phyloP scores from a whole-genome alignment of 2,888 invertebrate genomes.

The Cosmopolites sordidus region DNA sequence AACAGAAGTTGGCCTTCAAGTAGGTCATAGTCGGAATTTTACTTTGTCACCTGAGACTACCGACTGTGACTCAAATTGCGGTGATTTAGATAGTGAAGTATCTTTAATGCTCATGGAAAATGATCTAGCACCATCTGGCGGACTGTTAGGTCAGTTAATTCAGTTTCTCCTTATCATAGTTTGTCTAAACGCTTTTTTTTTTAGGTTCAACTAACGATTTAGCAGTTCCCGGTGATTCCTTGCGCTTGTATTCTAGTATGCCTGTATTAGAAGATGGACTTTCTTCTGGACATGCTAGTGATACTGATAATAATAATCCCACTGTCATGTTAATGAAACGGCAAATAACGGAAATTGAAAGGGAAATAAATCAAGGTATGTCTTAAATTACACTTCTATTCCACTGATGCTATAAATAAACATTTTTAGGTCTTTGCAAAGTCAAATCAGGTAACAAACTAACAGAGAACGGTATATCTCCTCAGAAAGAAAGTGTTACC shows the following conservation, averaged over 20 bases:
- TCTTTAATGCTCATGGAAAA: conserved; percentile 72
- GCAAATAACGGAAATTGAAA: conserved; percentile 70
- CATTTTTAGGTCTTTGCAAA: conserved; percentile 30
- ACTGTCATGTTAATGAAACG: conserved; percentile 62
- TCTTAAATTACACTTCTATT: conserved; percentile 9
- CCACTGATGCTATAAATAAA: background rate
- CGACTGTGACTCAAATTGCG: conserved; percentile 84
- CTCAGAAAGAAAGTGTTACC: conserved; percentile 28
- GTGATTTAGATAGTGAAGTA: conserved; percentile 82
- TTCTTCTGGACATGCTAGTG: conserved; percentile 90
- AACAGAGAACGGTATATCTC: conserved; percentile 44
- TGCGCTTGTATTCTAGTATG: conserved; percentile 72
- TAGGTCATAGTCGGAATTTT: conserved; percentile 75
- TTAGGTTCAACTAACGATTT: conserved; percentile 56
- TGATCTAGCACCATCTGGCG: conserved; percentile 51
- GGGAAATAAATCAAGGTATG: conserved; percentile 63
- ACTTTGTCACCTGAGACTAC: conserved; percentile 89
- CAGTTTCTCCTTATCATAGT: background rate
- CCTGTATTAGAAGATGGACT: conserved; percentile 91
- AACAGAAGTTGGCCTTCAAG: conserved; percentile 59
- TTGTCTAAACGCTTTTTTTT: conserved; percentile 18
- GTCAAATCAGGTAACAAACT: conserved; percentile 37
- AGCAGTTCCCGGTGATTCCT: conserved; percentile 59
- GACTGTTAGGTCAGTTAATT: conserved; percentile 39
- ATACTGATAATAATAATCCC: conserved; percentile 84